Evolutionary conservation across 1,140 invertebrate genomes (phyloP), one percentile per base, ranked within the genome.

Genomic region (Sipha flava): DNA sequence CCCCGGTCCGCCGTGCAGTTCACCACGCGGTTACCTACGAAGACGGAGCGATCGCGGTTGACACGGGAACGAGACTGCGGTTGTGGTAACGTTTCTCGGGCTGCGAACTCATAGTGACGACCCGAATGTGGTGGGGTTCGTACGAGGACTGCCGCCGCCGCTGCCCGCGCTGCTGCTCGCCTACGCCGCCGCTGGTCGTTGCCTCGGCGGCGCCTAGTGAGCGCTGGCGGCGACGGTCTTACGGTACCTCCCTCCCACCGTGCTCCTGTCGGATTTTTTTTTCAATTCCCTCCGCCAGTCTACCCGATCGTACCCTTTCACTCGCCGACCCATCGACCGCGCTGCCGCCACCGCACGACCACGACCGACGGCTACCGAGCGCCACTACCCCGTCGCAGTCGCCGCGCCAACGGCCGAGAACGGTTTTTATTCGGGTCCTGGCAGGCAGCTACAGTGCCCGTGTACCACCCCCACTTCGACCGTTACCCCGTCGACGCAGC

Each of bases 61-160:
- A 49, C 57, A 45, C 45, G 54, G 66, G 7, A 45, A 70, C 66
- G 66, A 70, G 40, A 70, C 66, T 47, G 40, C 66, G 66, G 40
- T 47, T 23, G 43, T 43, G 66, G 23, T 70, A 47, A 70, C 66
- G 66, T 12, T 43, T 23, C 66, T 16, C 40, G 26, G 26, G 66
- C 40, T 26, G 26, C 40, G 40, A 43, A 70, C 66, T 40, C 66
- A 70, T 70, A 12, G 66, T 70, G 23, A 23, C 40, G 34, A 66
- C 62, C 62, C 62, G 62, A 66, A 40, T 43, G 66, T 47, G 66
- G 40, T 70, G 66, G 66, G 66, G 66, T 45, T 45, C 66, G 43
- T 70, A 29, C 64, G 40, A 26, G 16, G 21, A 68, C 64, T 68
- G 31, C 21, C 40, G 64, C 21, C 26, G 21, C 21, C 23, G 52